Conservation (phyloP, 2,797 vertebrate species). For the Sciurus vulgaris region DNA sequence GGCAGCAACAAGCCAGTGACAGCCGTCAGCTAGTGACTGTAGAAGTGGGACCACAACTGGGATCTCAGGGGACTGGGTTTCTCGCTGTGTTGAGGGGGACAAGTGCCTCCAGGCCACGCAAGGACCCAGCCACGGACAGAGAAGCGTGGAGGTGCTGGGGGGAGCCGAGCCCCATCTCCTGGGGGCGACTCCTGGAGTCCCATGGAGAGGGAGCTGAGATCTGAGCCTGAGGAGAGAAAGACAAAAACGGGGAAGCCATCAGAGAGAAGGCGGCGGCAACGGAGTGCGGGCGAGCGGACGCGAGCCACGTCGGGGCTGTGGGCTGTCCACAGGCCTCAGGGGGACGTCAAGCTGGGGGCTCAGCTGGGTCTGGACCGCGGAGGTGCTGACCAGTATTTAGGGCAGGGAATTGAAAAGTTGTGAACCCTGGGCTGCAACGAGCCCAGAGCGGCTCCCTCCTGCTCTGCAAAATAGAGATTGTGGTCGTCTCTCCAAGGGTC, state of each 20-base stretch:
- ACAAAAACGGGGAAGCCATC: neutral
- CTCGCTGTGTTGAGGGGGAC: neutral
- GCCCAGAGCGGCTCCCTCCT: neutral
- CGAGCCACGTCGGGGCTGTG: fast-evolving
- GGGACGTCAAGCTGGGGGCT: no score
- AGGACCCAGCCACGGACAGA: neutral
- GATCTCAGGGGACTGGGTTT: neutral
- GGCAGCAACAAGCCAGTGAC: neutral
- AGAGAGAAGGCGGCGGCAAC: neutral
- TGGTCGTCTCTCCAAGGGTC: no score
- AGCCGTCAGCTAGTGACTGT: neutral
- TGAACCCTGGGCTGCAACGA: neutral
- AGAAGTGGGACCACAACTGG: no score
- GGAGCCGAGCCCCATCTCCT: no score
- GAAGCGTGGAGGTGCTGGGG: neutral
- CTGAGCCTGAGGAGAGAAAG: neutral
- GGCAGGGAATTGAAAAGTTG: neutral
- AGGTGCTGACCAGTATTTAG: neutral
- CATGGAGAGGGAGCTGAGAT: fast-evolving
- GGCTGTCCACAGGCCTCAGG: fast-evolving
- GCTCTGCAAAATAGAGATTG: no score
- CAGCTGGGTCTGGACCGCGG: neutral
- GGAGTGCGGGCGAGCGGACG: fast-evolving
- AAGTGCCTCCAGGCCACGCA: fast-evolving
- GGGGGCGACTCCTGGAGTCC: neutral